Base-by-base conservation (phyloP, 2,888 invertebrate species). In the Pycnomerus fuliginosus region DNA sequence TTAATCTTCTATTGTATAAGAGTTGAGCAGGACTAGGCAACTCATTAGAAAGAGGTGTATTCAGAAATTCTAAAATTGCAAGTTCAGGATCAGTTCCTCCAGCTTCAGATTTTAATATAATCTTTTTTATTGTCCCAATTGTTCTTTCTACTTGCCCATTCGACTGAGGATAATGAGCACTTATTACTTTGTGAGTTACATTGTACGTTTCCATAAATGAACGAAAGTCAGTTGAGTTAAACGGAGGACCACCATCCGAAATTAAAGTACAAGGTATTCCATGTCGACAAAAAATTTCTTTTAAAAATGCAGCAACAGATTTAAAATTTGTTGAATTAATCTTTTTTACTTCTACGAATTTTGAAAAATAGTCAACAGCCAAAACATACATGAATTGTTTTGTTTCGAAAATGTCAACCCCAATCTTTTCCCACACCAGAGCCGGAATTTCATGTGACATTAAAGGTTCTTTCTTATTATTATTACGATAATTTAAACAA, bases 81-180 rank as follows among this genome's bases (percentile, higher is more conserved):
- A n/a, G n/a, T n/a, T n/a, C n/a, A n/a, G n/a, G n/a, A n/a, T n/a
- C n/a, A n/a, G n/a, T n/a, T n/a, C n/a, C n/a, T n/a, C n/a, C n/a
- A n/a, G n/a, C n/a, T n/a, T n/a, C n/a, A n/a, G n/a, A n/a, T n/a
- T n/a, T n/a, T n/a, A n/a, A n/a, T n/a, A n/a, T n/a, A n/a, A n/a
- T n/a, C n/a, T n/a, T n/a, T n/a, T n/a, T n/a, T n/a, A n/a, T n/a
- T n/a, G n/a, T n/a, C n/a, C n/a, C n/a, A n/a, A n/a, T n/a, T n/a
- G n/a, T n/a, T n/a, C 49, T 34, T 36, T 61, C 56, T 8, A 56
- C 56, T 14, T 52, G 23, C 2, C 58, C 56, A 51, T 61, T 56
- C 5, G 50, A 37, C 36, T 52, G 30, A 1, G 48, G 40, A 27
- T 49, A 56, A 8, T 30, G 40, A 28, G 53, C 53, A 50, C 56